Conservation (phyloP, 2,797 vertebrate species). For the Enteromius paludinosus region DNA sequence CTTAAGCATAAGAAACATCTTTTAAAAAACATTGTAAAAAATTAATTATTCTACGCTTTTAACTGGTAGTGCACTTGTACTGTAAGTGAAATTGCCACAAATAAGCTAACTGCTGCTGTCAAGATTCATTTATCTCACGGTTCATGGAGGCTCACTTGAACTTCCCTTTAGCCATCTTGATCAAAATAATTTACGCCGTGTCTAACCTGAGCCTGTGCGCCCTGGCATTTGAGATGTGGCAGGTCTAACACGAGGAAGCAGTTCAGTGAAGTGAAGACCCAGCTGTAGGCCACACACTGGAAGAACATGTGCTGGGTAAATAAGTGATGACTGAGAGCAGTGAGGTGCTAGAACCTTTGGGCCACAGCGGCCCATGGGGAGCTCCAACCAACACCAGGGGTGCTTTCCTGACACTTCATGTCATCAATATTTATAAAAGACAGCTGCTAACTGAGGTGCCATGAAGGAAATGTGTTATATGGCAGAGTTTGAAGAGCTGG, state of each 20-base stretch:
- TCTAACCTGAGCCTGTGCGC: conserved; percentile 17
- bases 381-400: conserved; percentile 34
- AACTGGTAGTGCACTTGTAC: neutral
- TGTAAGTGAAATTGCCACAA: neutral
- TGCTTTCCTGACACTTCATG: conserved; percentile 34
- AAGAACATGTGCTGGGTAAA: conserved; percentile 66
- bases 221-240: conserved; percentile 4
- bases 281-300: conserved; percentile 47
- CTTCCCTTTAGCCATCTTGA: conserved; percentile 21
- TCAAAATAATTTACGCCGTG: conserved; percentile 21
- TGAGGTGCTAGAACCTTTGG: conserved; percentile 48
- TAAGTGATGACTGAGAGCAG: conserved; percentile 62
- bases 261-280: conserved; percentile 56
- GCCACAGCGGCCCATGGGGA: conserved; percentile 1
- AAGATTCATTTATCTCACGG: conserved; percentile 18
- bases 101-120: conserved; percentile 23
- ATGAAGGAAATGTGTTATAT: conserved; percentile 17
- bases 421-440: conserved; percentile 64
- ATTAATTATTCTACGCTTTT: neutral
- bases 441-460: conserved; percentile 58
- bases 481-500: neutral
- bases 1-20: neutral
- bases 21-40: neutral
- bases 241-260: conserved; percentile 50
- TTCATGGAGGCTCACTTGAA: conserved; percentile 9